Percentiles rank a stretch among this genome's conserved stretches.
These are phyloP conservation scores for Myripristis jacobus DNA, from an alignment of 2,797 vertebrate species.

Conservation along the genomic window DNA sequence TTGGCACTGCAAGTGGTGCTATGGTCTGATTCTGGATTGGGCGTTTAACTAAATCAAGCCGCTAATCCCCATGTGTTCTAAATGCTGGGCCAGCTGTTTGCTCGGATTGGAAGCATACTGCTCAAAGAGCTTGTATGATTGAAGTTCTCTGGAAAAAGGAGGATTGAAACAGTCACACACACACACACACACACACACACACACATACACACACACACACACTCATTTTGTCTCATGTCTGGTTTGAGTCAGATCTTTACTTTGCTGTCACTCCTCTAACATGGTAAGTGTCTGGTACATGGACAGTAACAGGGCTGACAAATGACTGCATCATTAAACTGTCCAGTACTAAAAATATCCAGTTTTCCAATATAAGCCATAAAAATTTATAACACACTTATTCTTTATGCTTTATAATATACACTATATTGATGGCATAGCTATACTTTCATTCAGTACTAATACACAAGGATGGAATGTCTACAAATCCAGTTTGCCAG, in stretches of 20 bases:
- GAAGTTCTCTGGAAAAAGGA: slow-evolving; percentile 71
- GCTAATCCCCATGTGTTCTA: slow-evolving; percentile 83
- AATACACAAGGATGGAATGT: slow-evolving; percentile 24
- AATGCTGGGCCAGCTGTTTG: slow-evolving; percentile 82
- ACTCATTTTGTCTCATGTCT: slow-evolving; percentile 34
- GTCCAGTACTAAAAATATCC: neutral
- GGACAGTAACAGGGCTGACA: neutral
- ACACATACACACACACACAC: no score
- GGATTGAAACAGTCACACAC: slow-evolving; percentile 69
- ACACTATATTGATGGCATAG: neutral
- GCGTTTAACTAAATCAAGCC: slow-evolving; percentile 83
- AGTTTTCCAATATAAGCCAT: neutral
- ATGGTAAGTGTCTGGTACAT: neutral
- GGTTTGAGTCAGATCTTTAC: slow-evolving; percentile 32
- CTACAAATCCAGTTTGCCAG: slow-evolving; percentile 29
- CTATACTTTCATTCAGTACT: neutral
- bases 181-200: no score
- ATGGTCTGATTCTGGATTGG: slow-evolving; percentile 78
- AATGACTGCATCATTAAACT: slow-evolving; percentile 2
- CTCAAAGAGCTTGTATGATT: slow-evolving; percentile 79
- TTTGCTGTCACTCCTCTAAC: slow-evolving; percentile 26
- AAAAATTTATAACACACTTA: neutral
- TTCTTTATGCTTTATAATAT: neutral
- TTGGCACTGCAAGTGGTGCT: slow-evolving; percentile 74
- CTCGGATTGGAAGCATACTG: slow-evolving; percentile 85